Evolutionary conservation across 2,797 vertebrate species (phyloP).

Genomic region (Sciurus carolinensis): DNA sequence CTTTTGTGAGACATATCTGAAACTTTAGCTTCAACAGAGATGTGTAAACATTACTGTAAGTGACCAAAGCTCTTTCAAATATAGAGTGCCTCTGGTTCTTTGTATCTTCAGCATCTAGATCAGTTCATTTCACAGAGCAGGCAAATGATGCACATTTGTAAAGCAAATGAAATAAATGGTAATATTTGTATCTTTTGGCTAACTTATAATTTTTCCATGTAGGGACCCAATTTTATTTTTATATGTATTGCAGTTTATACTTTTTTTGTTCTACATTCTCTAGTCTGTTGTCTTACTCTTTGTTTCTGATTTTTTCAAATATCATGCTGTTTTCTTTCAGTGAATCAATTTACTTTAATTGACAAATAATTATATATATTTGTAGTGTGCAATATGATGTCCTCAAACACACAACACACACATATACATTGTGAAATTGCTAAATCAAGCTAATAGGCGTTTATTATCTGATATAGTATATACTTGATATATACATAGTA

Average conservation of each 20-base stretch:
- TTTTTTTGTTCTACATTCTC: not conserved
- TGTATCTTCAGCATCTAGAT: not conserved
- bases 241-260: not conserved
- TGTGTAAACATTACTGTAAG: conserved; percentile 22
- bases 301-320: not conserved
- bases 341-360: conserved; percentile 1
- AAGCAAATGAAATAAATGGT: conserved; percentile 21
- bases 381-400: not conserved
- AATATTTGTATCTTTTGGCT: not conserved
- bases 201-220: not conserved
- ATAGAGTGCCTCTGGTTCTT: not conserved
- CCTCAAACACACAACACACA: not conserved
- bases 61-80: conserved; percentile 2
- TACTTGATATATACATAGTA: not conserved
- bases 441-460: not conserved
- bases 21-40: not conserved
- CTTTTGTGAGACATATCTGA: not conserved
- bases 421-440: not conserved
- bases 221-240: not conserved
- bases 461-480: not conserved
- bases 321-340: not conserved
- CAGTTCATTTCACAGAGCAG: not conserved
- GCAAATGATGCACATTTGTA: not conserved
- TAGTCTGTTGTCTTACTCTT: not conserved
- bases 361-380: not conserved